Percentiles rank a stretch among this genome's conserved stretches.
Evolutionary conservation across 2,888 invertebrate species (phyloP).

Genomic region (Mimachlamys varia): DNA sequence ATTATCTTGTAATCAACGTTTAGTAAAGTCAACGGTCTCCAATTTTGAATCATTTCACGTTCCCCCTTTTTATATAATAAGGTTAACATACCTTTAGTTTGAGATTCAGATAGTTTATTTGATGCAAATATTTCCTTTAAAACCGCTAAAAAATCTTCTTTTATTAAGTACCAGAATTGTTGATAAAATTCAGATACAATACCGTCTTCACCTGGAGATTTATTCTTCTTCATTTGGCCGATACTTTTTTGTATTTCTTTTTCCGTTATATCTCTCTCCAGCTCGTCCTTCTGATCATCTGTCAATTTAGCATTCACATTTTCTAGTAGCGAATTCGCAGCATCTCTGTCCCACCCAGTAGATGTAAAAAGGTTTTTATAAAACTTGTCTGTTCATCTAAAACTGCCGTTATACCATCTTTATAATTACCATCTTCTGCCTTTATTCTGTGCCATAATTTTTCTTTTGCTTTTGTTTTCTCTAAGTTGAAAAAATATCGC

Average conservation of each 20-base stretch:
- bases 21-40: constrained; percentile 32
- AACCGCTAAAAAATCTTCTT: too few relatives aligned
- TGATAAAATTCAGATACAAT: constrained; percentile 1
- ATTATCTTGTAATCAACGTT: constrained; percentile 39
- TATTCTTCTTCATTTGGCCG: background rate
- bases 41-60: constrained; percentile 37
- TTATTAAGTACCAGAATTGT: too few relatives aligned
- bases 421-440: background rate
- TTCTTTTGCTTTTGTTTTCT: background rate
- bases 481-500: background rate
- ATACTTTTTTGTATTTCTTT: background rate
- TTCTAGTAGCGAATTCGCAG: background rate
- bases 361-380: background rate
- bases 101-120: background rate
- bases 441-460: too few relatives aligned
- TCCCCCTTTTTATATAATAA: constrained; percentile 42
- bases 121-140: background rate
- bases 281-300: background rate
- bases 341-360: background rate
- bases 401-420: background rate
- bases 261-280: background rate
- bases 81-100: background rate
- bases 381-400: background rate
- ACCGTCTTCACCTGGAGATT: constrained; percentile 11
- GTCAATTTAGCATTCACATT: background rate